Base-by-base conservation (phyloP, 2,113 vertebrate species). In the Tychaedon coryphoeus region DNA sequence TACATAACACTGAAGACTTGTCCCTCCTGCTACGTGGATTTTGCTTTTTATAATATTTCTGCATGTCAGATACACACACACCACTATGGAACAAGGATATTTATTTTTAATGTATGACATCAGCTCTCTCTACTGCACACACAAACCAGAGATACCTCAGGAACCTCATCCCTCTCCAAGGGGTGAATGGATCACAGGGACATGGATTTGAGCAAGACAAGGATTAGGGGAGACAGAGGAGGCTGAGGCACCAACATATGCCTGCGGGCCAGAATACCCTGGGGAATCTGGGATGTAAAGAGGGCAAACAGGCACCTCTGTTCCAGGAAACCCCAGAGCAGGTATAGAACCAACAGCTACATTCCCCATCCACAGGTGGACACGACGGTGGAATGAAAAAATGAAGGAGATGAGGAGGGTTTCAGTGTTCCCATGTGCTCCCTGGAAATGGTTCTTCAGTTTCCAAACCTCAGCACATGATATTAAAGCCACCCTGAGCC, bases 161-260 rank as follows among this genome's bases (percentile, higher is more conserved):
- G 12, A 20, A 9, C 48, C 64, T 38, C 45, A 64, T 22, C 48
- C 17, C 47, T 34, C 17, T 5, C 40, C 61, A 28, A 26, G 36
- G 29, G 38, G 5, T 25, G 29, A 87, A 19, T 17, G 4, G 29
- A 45, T 9, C 23, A 24, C 0, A 24, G 24, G 47, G 28, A 22
- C 47, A n/a, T 0, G 1, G 47, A 50, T 12, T 20, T 58, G 1
- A 14, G 34, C 4, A 26, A 10, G 43, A 43, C 43, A 43, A 19
- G 43, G 8, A 43, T 43, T 1, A 29, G 0, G 8, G 48, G 40
- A 36, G 33, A 42, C 40, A 54, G 62, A 34, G 20, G 40, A 54
- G 58, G 51, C 65, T 14, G 50, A 47, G 48, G 53, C 71, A 86
- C 23, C 17, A 51, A 33, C 18, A 12, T 20, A 28, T 5, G 34